These are phyloP conservation scores for Colius striatus DNA, from an alignment of 2,113 vertebrate species.

Conservation along the genomic window DNA sequence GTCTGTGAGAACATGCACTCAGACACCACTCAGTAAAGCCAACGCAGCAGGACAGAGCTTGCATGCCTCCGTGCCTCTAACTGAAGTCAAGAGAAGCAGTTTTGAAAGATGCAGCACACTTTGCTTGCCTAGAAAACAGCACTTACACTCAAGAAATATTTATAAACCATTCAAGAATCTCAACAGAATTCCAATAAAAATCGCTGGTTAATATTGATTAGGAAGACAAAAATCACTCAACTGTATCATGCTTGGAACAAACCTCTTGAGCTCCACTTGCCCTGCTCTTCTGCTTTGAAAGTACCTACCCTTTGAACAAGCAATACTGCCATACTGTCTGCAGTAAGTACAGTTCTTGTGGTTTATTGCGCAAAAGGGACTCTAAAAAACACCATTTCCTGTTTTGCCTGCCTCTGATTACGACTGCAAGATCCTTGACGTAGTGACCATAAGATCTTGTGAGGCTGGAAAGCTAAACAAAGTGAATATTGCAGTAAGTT, in stretches of 20 bases:
- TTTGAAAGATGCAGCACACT: slow-evolving; percentile 14
- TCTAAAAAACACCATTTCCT: slow-evolving; percentile 54
- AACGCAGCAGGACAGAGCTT: not conserved
- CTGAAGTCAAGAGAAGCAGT: not conserved
- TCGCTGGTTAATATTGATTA: not conserved
- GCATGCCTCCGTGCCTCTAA: not conserved
- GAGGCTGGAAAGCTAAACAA: slow-evolving; percentile 50
- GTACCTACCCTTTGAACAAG: slow-evolving; percentile 34
- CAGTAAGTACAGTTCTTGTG: slow-evolving; percentile 46
- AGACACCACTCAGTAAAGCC: not conserved
- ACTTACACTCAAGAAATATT: not conserved
- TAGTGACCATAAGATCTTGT: slow-evolving; percentile 18
- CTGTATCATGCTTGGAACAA: slow-evolving; percentile 33
- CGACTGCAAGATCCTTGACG: slow-evolving; percentile 41
- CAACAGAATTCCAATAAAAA: not conserved
- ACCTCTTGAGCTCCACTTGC: slow-evolving; percentile 26
- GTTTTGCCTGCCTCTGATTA: slow-evolving; percentile 58
- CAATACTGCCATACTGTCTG: slow-evolving; percentile 31
- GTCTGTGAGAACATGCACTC: not conserved
- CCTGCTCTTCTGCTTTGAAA: slow-evolving; percentile 25
- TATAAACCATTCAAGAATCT: slow-evolving; percentile 6
- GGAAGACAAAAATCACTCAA: slow-evolving; percentile 19
- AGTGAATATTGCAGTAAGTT: slow-evolving; percentile 18
- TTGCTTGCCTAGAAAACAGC: not conserved
- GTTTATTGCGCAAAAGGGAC: slow-evolving; percentile 46